phyloP scores from a whole-genome alignment of 2,888 invertebrate species.

The Cistogaster globosa region DNA sequence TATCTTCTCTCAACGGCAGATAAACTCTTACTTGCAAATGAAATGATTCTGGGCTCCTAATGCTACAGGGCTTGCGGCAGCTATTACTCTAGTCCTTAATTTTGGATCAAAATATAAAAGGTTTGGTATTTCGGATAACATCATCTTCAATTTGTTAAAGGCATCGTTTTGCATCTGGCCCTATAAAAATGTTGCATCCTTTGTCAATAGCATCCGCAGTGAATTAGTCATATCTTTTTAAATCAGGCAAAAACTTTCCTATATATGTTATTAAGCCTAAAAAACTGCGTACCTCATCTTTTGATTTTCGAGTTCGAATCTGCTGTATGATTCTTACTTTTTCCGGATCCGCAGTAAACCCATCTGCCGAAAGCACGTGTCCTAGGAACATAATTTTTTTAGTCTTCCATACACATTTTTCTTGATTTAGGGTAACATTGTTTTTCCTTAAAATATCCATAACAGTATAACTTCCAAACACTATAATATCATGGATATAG shows the following conservation, averaged over 20 bases:
- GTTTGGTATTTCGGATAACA: constrained; percentile 62
- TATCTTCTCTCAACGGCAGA: constrained; percentile 60
- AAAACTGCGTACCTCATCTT: constrained; percentile 77
- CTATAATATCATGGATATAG: constrained; percentile 73
- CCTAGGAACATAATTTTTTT: constrained; percentile 57
- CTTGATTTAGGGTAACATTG: constrained; percentile 74
- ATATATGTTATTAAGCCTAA: constrained; percentile 77
- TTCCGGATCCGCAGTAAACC: constrained; percentile 69
- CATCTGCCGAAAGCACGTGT: constrained; percentile 64
- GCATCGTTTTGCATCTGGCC: constrained; percentile 73
- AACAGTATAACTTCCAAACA: constrained; percentile 74
- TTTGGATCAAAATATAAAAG: constrained; percentile 76
- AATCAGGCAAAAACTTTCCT: constrained; percentile 69
- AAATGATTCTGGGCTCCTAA: constrained; percentile 72
- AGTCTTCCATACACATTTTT: constrained; percentile 73
- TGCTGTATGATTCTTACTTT: constrained; percentile 72
- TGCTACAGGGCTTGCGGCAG: constrained; percentile 78
- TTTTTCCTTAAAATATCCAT: constrained; percentile 68
- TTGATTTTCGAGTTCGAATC: constrained; percentile 73
- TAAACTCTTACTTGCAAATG: constrained; percentile 66
- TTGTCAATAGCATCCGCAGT: constrained; percentile 73
- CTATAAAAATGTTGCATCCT: constrained; percentile 76
- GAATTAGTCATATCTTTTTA: constrained; percentile 61
- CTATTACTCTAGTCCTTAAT: constrained; percentile 75
- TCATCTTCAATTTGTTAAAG: constrained; percentile 74